Evolutionary conservation across 2,888 invertebrate genomes (phyloP), one percentile per base, ranked within the genome.

Genomic region (Ecdyonurus torrentis): DNA sequence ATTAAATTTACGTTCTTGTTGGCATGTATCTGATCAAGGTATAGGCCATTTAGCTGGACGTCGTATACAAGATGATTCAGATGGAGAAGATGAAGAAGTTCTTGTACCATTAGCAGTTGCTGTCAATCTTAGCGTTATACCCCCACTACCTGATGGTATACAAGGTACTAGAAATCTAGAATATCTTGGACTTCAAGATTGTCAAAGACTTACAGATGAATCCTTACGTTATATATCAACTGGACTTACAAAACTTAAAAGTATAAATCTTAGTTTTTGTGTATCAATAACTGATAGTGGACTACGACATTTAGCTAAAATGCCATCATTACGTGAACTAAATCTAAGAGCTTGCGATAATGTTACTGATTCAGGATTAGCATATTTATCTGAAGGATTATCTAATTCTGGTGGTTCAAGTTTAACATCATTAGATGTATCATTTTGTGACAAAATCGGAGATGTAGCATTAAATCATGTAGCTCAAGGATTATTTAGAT

Each of bases 371-470:
- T 86, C 87, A 58, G 95, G 94, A 23, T 88, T 96, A 78, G 91
- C 90, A 22, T 91, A 91, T 72, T 79, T 96, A 61, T 91, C 94
- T 0, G 94, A 95, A 72, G 92, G 92, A 25, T 91, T 91, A 50
- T 86, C 86, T 62, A 80, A 88, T 66, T 23, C 52, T 24, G 59
- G 63, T 23, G 63, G 63, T 19, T 63, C 63, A 10, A 67, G 71
- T 52, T 83, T 96, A 67, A 81, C 85, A 20, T 85, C 87, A 3
- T 76, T 96, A 66, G 95, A 96, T 74, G 91, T 95, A 3, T 93
- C 93, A 65, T 96, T 96, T 75, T 96, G 95, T 79, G 94, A 95
- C 77, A 93, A 94, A 77, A 89, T 96, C 69, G 90, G 91, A 64
- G 95, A 95, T 74, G 89, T 89, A 72, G 91, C 92, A 1, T 77